These are phyloP conservation scores for Allobates femoralis DNA, from an alignment of 2,797 vertebrate genomes.

Conservation along the genomic window DNA sequence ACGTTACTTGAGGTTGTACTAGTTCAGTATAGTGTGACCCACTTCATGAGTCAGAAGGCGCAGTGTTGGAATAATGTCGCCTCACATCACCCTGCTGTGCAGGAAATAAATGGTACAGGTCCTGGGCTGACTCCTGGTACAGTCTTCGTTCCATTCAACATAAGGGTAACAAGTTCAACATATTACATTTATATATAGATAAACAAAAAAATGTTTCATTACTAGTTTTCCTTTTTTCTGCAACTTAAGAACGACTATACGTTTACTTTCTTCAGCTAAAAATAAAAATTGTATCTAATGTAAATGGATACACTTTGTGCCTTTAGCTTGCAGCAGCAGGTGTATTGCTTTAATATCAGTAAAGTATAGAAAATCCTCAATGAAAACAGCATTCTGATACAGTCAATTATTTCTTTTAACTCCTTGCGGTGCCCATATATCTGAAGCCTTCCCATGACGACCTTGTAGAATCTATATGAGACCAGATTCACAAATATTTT, in stretches of 20 bases:
- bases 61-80: neutral
- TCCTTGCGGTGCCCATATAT: no score
- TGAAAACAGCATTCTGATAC: neutral
- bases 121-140: neutral
- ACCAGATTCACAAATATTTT: no score
- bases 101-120: neutral
- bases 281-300: constrained; percentile 7
- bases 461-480: no score
- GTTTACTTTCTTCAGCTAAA: neutral
- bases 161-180: neutral
- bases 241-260: neutral
- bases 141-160: neutral
- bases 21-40: neutral
- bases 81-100: neutral
- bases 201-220: neutral
- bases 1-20: neutral
- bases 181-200: constrained; percentile 1
- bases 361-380: neutral
- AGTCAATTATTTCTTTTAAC: no score
- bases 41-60: neutral
- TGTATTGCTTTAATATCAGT: neutral
- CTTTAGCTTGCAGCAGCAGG: neutral
- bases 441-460: no score
- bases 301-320: neutral
- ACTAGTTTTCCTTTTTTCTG: neutral